Evolutionary conservation across 2,113 vertebrate genomes (phyloP), one percentile per base, ranked within the genome.

Genomic region (Zapus hudsonius): DNA sequence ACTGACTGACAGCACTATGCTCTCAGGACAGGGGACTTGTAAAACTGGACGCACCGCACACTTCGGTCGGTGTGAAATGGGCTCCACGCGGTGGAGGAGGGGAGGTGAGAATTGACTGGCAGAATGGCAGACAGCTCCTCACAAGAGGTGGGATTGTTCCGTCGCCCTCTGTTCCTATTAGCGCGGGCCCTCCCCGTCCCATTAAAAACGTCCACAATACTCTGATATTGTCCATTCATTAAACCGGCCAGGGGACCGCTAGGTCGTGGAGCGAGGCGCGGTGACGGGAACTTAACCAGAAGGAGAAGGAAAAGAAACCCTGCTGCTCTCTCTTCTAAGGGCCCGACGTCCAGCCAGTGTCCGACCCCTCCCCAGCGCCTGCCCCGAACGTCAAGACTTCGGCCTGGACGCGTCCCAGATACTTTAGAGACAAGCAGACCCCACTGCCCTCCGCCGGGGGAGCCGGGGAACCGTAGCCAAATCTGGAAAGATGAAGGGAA

Each of bases 401-500:
- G 79, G 97, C 95, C 93, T 92, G 80, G 92, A 95, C 89, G 91
- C 95, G 7, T 7, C 75, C 95, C 76, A 70, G 78, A 92, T 88
- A 92, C 96, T 92, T 92, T n/a, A 40, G 92, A 96, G 93, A 93
- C 93, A 93, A 90, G 95, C 96, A 80, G 92, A 64, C 84, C 84
- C 90, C 67, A 44, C 47, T 84, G 96, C 93, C 87, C 63, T 52
- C 79, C 6, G 85, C 87, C 95, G 88, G 10, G 97, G 91, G 82
- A 90, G 84, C 93, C 90, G n/a, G 69, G 93, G 84, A 96, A 92
- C n/a, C 31, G 64, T 5, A 86, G 82, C 16, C 81, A 57, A 86
- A 89, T 88, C 93, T 88, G 1, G 36, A 69, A 61, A 72, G 84
- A 89, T 2, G 36, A 52, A 69, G 64, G 31, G 22, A 40, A 27